phyloP scores from a whole-genome alignment of 2,797 vertebrate genomes.

The Tenualosa thibaudeaui region DNA sequence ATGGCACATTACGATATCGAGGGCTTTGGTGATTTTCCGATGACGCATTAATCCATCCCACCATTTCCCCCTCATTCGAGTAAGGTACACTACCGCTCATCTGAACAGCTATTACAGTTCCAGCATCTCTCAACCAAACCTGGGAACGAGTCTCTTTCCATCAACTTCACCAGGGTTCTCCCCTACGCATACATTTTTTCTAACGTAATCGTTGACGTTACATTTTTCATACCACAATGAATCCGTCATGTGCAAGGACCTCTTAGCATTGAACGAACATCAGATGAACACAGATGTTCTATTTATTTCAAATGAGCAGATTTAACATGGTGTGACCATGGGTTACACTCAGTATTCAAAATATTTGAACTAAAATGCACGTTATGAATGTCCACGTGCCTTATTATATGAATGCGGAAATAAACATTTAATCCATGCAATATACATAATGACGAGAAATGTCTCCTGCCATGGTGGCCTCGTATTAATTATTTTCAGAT shows the following conservation, averaged over 20 bases:
- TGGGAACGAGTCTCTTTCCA: conserved; percentile 10
- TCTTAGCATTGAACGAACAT: neutral
- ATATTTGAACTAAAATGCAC: neutral
- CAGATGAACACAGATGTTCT: neutral
- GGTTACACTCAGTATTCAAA: neutral
- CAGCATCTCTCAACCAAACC: conserved; percentile 15
- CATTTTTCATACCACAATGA: conserved; percentile 4
- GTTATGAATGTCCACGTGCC: neutral
- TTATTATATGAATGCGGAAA: neutral
- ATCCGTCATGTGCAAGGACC: neutral
- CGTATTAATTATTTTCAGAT: neutral
- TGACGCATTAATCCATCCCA: conserved; percentile 41
- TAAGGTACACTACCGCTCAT: conserved; percentile 5
- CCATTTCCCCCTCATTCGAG: conserved; percentile 6
- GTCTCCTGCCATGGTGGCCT: neutral
- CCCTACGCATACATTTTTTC: neutral
- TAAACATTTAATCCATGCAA: neutral
- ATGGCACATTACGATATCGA: conserved; percentile 38
- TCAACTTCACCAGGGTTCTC: conserved; percentile 8
- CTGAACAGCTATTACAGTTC: neutral
- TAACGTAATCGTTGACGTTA: neutral
- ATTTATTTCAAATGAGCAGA: neutral
- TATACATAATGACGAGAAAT: neutral
- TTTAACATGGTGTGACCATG: neutral
- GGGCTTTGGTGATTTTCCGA: conserved; percentile 46